Percentiles rank a stretch among this genome's conserved stretches.
phyloP scores from a whole-genome alignment of 2,113 vertebrate genomes.

The Ochotona curzoniae region DNA sequence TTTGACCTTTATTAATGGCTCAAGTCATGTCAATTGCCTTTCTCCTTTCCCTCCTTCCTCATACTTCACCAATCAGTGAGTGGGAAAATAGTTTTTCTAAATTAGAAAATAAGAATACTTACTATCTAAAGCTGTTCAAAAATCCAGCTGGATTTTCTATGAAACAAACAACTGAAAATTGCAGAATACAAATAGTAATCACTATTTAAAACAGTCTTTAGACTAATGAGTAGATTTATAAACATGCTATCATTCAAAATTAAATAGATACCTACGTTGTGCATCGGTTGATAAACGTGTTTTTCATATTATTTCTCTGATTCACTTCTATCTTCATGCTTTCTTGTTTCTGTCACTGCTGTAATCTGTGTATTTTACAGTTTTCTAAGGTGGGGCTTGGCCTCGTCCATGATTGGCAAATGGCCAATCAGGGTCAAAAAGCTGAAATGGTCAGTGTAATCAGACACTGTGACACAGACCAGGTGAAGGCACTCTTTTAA shows the following conservation, averaged over 20 bases:
- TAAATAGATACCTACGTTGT: neutral
- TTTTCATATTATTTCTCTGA: neutral
- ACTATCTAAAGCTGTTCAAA: constrained; percentile 6
- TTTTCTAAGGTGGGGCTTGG: constrained; percentile 3
- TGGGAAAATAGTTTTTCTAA: neutral
- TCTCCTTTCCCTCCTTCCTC: neutral
- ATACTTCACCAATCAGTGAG: neutral
- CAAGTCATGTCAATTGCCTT: neutral
- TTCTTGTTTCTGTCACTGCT: neutral
- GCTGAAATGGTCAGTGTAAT: neutral
- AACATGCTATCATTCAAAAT: neutral
- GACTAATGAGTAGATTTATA: neutral
- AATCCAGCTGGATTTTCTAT: neutral
- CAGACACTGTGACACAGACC: neutral
- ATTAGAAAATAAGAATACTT: constrained; percentile 20
- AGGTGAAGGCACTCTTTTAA: neutral
- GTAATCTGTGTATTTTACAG: neutral
- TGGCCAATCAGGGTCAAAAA: constrained; percentile 43
- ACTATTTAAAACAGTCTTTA: neutral
- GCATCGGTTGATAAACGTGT: accelerated
- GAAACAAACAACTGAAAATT: constrained; percentile 3
- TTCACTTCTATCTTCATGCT: neutral
- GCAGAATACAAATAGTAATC: neutral
- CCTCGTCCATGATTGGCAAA: neutral
- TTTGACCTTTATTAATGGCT: neutral